Conservation (phyloP, 2,888 invertebrate genomes). For the Zygogramma bicolorata region DNA sequence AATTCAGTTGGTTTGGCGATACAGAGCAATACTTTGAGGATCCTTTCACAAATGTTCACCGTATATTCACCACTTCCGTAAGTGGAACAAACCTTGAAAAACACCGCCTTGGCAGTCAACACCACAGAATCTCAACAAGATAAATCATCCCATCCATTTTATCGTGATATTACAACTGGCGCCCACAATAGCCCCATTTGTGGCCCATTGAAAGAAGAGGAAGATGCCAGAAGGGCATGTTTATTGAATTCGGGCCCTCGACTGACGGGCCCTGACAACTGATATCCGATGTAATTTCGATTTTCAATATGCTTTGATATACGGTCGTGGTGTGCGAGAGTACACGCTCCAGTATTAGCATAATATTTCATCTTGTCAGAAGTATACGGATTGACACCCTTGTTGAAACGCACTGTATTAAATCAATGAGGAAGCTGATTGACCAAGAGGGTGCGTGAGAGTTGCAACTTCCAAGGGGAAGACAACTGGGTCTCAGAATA, state of each 20-base stretch:
- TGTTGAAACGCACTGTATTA: constrained; percentile 25
- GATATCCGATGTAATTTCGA: constrained; percentile 53
- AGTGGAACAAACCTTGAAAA: background rate
- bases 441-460: constrained; percentile 12
- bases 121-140: background rate
- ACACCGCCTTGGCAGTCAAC: background rate
- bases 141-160: constrained; percentile 8
- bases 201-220: constrained; percentile 34
- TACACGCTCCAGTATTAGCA: constrained; percentile 53
- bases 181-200: constrained; percentile 38
- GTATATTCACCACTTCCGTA: background rate
- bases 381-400: constrained; percentile 44
- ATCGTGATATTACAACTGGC: constrained; percentile 20
- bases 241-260: constrained; percentile 40
- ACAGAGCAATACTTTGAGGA: no score
- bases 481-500: background rate
- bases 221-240: constrained; percentile 36
- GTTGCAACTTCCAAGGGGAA: background rate
- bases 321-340: constrained; percentile 48
- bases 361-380: constrained; percentile 58
- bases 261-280: constrained; percentile 48
- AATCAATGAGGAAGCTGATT: constrained; percentile 16
- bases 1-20: no score
- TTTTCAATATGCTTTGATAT: constrained; percentile 56
- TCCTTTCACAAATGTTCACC: no score